Evolutionary conservation across 2,888 invertebrate species (phyloP), one percentile per base, ranked within the genome.

Genomic region (Chironomus tentans): DNA sequence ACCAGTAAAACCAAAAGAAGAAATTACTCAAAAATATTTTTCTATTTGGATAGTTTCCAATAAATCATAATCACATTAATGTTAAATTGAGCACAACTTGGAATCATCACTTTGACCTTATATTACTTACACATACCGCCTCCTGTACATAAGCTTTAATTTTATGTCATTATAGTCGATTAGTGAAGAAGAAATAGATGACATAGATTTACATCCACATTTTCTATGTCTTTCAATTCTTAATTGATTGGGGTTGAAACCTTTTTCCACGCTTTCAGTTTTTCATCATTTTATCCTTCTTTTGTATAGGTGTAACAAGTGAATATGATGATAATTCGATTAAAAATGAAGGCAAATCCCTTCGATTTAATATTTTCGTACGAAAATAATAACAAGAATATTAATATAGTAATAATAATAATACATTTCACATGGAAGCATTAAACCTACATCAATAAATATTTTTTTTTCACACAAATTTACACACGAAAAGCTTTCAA

Each of bases 381-480:
- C 38, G 10, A 38, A 38, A 38, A 38, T 38, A 38, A 38, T 38
- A 38, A 10, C 10, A 38, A 38, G 38, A 38, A 38, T 38, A 38
- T 38, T 38, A 38, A 10, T 56, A 56, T 38, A 38, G 2, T 56
- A 56, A 13, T 24, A 18, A 24, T 24, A 13, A 24, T 65, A 22
- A 65, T 21, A 65, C 21, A 65, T 65, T 65, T 24, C 18, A 65
- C 18, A 18, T 56, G 56, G 38, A 56, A 18, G 24, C 21, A 65
- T 65, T 65, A 65, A 65, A 65, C 21, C 65, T 24, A 65, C 65
- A 65, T 65, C 21, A 65, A 65, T 65, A 56, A 38, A 56, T 56
- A 18, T 18, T 56, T 65, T 24, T 24, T 65, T 10, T 22, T 65
- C 21, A 65, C 12, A 18, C 65, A 56, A 18, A 38, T 38, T 38